Evolutionary conservation across 2,888 invertebrate genomes (phyloP).

Genomic region (Cantharis lateralis): DNA sequence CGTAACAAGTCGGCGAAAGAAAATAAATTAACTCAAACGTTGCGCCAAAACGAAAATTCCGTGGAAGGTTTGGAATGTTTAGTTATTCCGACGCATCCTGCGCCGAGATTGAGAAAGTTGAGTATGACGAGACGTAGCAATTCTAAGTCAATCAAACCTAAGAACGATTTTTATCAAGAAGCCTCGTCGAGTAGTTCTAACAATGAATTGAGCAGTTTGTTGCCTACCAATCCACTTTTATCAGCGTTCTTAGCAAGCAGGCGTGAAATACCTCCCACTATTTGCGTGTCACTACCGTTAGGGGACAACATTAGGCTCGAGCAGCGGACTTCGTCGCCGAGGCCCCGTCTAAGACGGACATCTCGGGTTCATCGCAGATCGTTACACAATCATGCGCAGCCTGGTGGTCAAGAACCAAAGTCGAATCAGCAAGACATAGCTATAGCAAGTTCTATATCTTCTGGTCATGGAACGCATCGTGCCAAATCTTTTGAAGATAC

Average conservation of each 20-base stretch:
- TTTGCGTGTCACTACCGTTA: conserved; percentile 53
- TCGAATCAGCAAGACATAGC: conserved; percentile 47
- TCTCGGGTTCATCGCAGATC: conserved; percentile 50
- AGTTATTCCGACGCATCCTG: conserved; percentile 52
- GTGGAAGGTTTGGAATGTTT: conserved; percentile 51
- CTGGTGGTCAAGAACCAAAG: conserved; percentile 23
- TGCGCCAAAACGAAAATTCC: conserved; percentile 41
- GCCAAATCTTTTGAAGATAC: conserved; percentile 84
- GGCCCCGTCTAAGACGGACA: conserved; percentile 40
- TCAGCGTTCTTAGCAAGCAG: conserved; percentile 69
- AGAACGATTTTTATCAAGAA: conserved; percentile 59
- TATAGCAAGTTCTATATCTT: conserved; percentile 54
- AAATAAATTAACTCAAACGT: conserved; percentile 46
- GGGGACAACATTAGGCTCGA: conserved; percentile 42
- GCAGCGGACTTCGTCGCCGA: conserved; percentile 30
- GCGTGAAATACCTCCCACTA: conserved; percentile 58
- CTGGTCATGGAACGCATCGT: conserved; percentile 64
- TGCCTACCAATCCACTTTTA: conserved; percentile 60
- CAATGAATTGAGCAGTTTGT: conserved; percentile 67
- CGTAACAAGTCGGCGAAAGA: conserved; percentile 45
- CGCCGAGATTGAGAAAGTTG: conserved; percentile 31
- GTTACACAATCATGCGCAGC: conserved; percentile 49
- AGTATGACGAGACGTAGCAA: conserved; percentile 47
- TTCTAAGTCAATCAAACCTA: conserved; percentile 53
- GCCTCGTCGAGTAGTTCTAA: conserved; percentile 64